phyloP scores from a whole-genome alignment of 2,797 vertebrate species.

The Apogon hyalosoma region DNA sequence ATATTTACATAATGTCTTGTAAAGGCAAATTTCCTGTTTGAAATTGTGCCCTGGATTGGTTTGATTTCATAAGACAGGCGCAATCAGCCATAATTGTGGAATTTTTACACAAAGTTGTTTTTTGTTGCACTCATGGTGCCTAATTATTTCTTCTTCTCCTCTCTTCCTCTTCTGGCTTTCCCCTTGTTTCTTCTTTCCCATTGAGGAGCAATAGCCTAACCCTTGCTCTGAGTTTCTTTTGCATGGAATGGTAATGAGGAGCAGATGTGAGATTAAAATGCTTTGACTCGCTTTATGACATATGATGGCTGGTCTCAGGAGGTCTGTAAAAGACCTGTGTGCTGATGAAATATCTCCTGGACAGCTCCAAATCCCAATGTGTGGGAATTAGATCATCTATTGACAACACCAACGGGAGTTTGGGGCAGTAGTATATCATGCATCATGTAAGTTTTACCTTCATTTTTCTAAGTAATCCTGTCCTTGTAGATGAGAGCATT shows the following conservation, averaged over 20 bases:
- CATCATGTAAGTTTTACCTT: constrained; percentile 50
- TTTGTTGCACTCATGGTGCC: constrained; percentile 32
- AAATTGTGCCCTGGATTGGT: constrained; percentile 45
- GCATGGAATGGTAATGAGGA: constrained; percentile 83
- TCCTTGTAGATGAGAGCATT: constrained; percentile 23
- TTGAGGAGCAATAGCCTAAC: constrained; percentile 71
- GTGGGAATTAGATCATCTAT: constrained; percentile 78
- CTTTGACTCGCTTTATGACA: constrained; percentile 83
- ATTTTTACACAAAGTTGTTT: constrained; percentile 30
- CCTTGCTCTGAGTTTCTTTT: constrained; percentile 71
- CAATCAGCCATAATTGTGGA: constrained; percentile 39
- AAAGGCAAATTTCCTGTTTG: constrained; percentile 45
- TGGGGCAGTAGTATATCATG: constrained; percentile 43
- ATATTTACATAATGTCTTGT: constrained; percentile 38
- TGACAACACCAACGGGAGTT: constrained; percentile 58
- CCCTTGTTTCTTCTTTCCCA: constrained; percentile 1
- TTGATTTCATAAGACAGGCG: constrained; percentile 55
- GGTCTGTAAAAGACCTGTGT: constrained; percentile 80
- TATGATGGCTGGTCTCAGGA: constrained; percentile 82
- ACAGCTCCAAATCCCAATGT: constrained; percentile 57
- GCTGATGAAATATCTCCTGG: constrained; percentile 81
- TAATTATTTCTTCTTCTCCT: constrained; percentile 40
- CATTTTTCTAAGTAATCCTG: constrained; percentile 30
- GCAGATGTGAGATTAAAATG: constrained; percentile 88
- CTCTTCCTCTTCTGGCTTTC: constrained; percentile 42